phyloP scores from a whole-genome alignment of 2,797 vertebrate genomes.

The Phyllotis vaccarum region DNA sequence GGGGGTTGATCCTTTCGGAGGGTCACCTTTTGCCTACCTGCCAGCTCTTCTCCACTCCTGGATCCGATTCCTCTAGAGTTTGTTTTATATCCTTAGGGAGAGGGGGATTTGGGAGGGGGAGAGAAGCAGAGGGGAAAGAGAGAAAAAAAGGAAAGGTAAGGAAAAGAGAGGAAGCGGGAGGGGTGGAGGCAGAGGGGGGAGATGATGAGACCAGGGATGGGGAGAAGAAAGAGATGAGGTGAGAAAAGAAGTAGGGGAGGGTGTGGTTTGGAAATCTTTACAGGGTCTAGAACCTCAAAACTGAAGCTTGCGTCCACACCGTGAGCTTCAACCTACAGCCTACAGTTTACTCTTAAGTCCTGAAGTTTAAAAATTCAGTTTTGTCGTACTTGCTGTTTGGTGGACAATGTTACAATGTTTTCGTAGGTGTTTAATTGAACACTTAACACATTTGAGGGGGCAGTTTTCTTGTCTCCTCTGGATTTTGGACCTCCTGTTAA shows the following conservation, averaged over 20 bases:
- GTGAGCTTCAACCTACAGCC: too few species aligned
- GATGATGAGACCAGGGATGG: neutral
- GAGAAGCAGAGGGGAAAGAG: neutral
- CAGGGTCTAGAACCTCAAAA: neutral
- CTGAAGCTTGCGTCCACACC: neutral
- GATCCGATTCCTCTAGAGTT: neutral
- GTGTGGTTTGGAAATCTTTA: neutral
- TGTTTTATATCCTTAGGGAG: neutral
- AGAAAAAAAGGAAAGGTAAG: too few species aligned
- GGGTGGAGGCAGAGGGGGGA: too few species aligned
- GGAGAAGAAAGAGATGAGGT: neutral
- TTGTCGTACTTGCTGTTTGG: neutral
- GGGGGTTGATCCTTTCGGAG: neutral
- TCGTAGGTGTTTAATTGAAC: conserved; percentile 51
- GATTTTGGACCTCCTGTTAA: neutral
- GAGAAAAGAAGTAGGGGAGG: neutral
- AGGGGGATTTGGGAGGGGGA: neutral
- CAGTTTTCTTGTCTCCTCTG: conserved; percentile 33
- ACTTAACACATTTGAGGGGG: conserved; percentile 1
- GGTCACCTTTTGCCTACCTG: neutral
- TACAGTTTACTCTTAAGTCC: neutral
- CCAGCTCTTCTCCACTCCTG: neutral
- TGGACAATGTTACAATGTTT: neutral
- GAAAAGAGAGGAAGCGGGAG: neutral
- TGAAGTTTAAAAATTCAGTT: conserved; percentile 4